Conservation (phyloP, 2,797 vertebrate species). For the Tokudaia tokunoshimensis region DNA sequence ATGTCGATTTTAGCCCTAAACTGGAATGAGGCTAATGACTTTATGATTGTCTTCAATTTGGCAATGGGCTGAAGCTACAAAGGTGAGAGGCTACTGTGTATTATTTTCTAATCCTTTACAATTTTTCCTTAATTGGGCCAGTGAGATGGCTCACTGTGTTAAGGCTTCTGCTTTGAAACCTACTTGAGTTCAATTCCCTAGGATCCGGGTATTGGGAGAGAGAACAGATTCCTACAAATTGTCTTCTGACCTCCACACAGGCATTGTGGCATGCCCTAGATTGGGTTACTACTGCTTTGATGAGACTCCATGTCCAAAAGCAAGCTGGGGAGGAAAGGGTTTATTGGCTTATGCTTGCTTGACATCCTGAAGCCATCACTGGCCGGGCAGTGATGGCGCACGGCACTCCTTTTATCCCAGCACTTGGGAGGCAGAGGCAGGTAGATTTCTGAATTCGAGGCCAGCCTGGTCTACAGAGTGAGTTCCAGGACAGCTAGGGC, state of each 20-base stretch:
- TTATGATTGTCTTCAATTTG: neutral
- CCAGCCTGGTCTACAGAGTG: no score
- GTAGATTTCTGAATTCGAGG: no score
- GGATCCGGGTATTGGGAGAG: neutral
- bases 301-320: neutral
- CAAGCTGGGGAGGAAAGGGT: neutral
- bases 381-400: no score
- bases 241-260: neutral
- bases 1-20: neutral
- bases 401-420: no score
- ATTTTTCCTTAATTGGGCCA: neutral
- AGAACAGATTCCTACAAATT: neutral
- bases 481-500: no score
- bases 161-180: neutral
- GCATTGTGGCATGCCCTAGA: neutral
- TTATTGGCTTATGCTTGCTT: neutral
- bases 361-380: neutral
- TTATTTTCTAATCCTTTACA: conserved; percentile 27
- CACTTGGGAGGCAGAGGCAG: no score
- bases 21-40: neutral
- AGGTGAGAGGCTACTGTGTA: neutral
- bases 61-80: neutral
- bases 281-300: neutral
- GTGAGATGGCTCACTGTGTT: neutral
- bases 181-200: neutral